Percentiles rank a stretch among this genome's conserved stretches.
Evolutionary conservation across 1,140 invertebrate genomes (phyloP).

Genomic region (Drosophila biarmipes): DNA sequence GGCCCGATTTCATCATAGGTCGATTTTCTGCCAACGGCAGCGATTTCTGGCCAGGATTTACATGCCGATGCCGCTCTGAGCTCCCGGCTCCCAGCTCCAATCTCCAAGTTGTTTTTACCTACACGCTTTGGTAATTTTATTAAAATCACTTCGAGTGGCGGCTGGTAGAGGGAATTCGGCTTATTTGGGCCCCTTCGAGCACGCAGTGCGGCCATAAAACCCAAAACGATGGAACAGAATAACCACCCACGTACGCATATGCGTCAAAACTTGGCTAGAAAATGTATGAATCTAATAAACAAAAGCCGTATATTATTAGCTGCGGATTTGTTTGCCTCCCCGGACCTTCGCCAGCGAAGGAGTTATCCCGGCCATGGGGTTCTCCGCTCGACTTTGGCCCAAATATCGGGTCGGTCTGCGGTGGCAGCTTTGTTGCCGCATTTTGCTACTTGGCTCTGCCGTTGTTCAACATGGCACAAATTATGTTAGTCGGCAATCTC

Average conservation of each 20-base stretch:
- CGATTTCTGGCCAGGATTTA: conserved; percentile 79
- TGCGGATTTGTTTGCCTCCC: conserved; percentile 65
- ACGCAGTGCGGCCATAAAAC: conserved; percentile 66
- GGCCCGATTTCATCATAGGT: conserved; percentile 77
- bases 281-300: conserved; percentile 82
- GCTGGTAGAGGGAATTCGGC: conserved; percentile 28
- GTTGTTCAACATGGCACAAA: conserved; percentile 73
- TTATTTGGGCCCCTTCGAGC: conserved; percentile 22
- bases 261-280: conserved; percentile 67
- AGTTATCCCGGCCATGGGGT: conserved; percentile 51
- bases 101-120: conserved; percentile 66
- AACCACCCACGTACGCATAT: conserved; percentile 29
- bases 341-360: conserved; percentile 27
- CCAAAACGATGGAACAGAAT: conserved; percentile 30
- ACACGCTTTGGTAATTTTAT: conserved; percentile 79
- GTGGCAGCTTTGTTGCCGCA: neutral
- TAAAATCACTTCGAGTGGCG: conserved; percentile 73
- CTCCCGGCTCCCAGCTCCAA: conserved; percentile 1
- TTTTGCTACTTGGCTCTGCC: conserved; percentile 15
- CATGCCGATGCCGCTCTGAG: conserved; percentile 45
- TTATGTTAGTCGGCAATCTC: conserved; percentile 78
- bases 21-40: conserved; percentile 64
- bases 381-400: conserved; percentile 30
- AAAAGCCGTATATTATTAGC: conserved; percentile 82
- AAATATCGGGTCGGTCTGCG: conserved; percentile 16